Conservation (phyloP, 2,888 invertebrate genomes). For the Polietes domitor region DNA sequence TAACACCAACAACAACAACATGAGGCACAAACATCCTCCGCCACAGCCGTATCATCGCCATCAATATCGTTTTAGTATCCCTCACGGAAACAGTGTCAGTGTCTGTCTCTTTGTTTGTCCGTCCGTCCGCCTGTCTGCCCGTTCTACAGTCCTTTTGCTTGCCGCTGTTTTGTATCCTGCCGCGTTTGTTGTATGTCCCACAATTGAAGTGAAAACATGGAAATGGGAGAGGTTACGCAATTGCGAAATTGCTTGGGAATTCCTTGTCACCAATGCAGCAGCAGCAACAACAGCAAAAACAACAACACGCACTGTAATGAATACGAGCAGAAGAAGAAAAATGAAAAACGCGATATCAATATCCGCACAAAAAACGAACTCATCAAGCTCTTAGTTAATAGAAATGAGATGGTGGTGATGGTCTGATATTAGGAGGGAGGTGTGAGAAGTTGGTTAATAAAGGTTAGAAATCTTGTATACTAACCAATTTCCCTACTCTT, state of each 20-base stretch:
- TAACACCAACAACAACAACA: not conserved
- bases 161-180: conserved; percentile 17
- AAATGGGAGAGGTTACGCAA: conserved; percentile 62
- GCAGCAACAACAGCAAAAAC: conserved; percentile 9
- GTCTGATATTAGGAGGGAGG: conserved; percentile 43
- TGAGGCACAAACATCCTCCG: not conserved
- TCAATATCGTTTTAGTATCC: conserved; percentile 40
- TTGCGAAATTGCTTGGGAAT: conserved; percentile 73
- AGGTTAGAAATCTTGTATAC: too few relatives aligned
- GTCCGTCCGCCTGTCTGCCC: not conserved
- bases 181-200: conserved; percentile 10
- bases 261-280: conserved; percentile 68
- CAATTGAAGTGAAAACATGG: not conserved
- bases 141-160: too few relatives aligned
- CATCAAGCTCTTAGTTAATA: conserved; percentile 54
- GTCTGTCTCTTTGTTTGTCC: conserved; percentile 32
- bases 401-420: conserved; percentile 57
- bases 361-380: conserved; percentile 63
- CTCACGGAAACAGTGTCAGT: not conserved
- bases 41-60: conserved; percentile 35
- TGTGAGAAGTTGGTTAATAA: too few relatives aligned
- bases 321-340: conserved; percentile 49
- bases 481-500: too few relatives aligned
- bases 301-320: conserved; percentile 68
- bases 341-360: conserved; percentile 69